Evolutionary conservation across 2,888 invertebrate species (phyloP).

Genomic region (Nesidiocoris tenuis): DNA sequence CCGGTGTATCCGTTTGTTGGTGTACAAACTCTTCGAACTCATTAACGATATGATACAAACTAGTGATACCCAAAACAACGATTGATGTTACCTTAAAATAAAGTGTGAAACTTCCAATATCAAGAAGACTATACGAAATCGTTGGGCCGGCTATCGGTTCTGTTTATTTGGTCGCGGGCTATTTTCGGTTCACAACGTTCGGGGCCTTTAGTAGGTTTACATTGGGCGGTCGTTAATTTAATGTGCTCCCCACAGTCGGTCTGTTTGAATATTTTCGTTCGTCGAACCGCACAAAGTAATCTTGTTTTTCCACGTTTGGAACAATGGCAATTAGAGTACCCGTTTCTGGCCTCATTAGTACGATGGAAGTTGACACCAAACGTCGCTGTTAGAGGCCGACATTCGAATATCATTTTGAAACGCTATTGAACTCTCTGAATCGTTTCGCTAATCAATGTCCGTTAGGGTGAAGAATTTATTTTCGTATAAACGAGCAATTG

Average conservation of each 20-base stretch:
- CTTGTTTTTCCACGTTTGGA: slow-evolving; percentile 1
- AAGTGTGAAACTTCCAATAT: not conserved
- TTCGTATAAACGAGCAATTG: no score
- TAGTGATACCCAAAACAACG: no score
- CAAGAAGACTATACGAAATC: not conserved
- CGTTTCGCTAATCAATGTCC: no score
- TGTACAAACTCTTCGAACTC: no score
- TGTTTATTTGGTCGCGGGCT: not conserved
- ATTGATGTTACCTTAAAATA: not conserved
- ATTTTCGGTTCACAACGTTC: not conserved
- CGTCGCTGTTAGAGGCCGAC: not conserved
- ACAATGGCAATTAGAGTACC: slow-evolving; percentile 20
- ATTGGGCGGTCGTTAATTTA: not conserved
- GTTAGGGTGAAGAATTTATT: no score
- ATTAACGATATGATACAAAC: no score
- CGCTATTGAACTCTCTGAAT: no score
- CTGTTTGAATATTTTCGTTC: slow-evolving; percentile 10
- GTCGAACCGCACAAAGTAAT: slow-evolving; percentile 7
- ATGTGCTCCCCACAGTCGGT: not conserved
- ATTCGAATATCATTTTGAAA: not conserved
- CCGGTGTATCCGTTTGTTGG: no score
- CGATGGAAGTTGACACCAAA: not conserved
- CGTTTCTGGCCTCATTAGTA: not conserved
- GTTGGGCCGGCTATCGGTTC: not conserved
- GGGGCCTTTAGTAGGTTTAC: not conserved